Percentiles rank a stretch among this genome's conserved stretches.
phyloP scores from a whole-genome alignment of 2,888 invertebrate genomes.

The Stenotaenia linearis region DNA sequence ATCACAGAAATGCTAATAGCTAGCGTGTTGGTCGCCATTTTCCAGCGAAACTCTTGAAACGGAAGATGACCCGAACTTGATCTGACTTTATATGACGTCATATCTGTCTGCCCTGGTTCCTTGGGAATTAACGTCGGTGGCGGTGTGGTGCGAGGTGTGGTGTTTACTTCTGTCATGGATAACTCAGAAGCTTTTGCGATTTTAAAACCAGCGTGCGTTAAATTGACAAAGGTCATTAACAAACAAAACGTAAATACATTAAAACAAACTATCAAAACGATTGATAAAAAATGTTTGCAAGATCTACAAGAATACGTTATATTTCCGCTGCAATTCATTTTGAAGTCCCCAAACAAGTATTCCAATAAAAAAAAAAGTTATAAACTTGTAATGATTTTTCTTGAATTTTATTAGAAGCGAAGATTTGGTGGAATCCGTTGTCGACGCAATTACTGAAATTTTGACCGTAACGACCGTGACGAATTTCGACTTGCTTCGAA shows the following conservation, averaged over 20 bases:
- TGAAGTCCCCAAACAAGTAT: neutral
- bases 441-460: neutral
- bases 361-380: too few species aligned
- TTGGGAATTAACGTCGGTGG: too few species aligned
- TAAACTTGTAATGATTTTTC: too few species aligned
- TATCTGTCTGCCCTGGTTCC: too few species aligned
- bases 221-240: neutral
- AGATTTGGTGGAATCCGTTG: neutral
- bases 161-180: too few species aligned
- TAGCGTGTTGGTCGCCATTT: too few species aligned
- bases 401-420: neutral
- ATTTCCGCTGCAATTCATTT: neutral
- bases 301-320: neutral
- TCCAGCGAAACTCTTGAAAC: too few species aligned
- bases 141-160: too few species aligned
- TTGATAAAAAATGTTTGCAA: neutral
- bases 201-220: neutral
- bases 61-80: too few species aligned
- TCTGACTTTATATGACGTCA: too few species aligned
- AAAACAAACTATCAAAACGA: neutral
- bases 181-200: neutral
- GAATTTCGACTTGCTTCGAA: neutral
- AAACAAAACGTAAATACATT: neutral
- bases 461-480: neutral
- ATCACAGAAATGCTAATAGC: too few species aligned